phyloP scores from a whole-genome alignment of 2,797 vertebrate genomes.

The Clarias fuscus region DNA sequence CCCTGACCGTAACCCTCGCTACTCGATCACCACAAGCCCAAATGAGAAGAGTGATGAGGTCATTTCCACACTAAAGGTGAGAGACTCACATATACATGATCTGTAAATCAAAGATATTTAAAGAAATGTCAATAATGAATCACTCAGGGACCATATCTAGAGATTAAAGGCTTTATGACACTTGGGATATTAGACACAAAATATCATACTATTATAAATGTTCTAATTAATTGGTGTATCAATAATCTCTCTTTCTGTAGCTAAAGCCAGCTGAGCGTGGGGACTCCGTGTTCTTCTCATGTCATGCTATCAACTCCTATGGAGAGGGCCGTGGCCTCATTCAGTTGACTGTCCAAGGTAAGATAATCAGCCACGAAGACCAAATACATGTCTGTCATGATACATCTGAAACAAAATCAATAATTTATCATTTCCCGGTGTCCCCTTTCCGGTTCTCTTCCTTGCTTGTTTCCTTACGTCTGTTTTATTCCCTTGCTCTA shows the following conservation, averaged over 20 bases:
- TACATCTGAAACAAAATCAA: constrained; percentile 55
- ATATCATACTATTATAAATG: background rate
- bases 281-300: constrained; percentile 97
- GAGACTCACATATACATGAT: background rate
- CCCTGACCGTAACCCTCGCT: constrained; percentile 91
- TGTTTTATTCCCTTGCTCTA: constrained; percentile 55
- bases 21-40: constrained; percentile 91
- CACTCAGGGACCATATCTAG: background rate
- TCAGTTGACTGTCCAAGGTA: constrained; percentile 98
- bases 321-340: constrained; percentile 95
- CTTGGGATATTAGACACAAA: background rate
- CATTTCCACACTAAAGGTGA: constrained; percentile 94
- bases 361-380: constrained; percentile 33
- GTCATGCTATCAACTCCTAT: constrained; percentile 96
- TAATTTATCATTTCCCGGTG: constrained; percentile 36
- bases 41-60: constrained; percentile 96
- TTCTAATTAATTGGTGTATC: background rate
- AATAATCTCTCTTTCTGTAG: constrained; percentile 62
- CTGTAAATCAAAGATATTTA: background rate
- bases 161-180: background rate
- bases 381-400: constrained; percentile 43
- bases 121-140: background rate
- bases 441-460: constrained; percentile 4
- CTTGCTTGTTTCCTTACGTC: constrained; percentile 10
- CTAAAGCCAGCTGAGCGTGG: constrained; percentile 95